Conservation (phyloP, 1,140 invertebrate genomes). For the Drosophila lowei region DNA sequence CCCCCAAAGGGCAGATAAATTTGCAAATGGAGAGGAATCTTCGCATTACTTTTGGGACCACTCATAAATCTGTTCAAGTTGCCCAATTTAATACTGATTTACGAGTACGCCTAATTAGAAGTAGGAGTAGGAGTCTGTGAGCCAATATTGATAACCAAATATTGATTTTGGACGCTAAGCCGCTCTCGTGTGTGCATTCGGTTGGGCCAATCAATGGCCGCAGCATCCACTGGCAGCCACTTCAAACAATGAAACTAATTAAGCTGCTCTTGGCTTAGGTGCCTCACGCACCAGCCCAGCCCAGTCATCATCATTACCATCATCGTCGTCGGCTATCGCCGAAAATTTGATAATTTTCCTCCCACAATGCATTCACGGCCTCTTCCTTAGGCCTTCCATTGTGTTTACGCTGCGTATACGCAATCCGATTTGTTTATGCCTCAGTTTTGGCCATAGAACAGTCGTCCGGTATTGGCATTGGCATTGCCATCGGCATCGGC, state of each 20-base stretch:
- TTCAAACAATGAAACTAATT: constrained; percentile 65
- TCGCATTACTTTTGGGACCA: constrained; percentile 1
- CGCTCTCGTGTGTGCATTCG: background rate
- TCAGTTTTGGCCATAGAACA: background rate
- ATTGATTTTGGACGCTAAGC: too few relatives aligned
- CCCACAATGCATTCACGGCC: constrained; percentile 15
- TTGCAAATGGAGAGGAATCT: constrained; percentile 22
- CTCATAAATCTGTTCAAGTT: constrained; percentile 13
- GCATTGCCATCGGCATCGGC: too few relatives aligned
- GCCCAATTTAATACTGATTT: constrained; percentile 22
- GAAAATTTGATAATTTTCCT: background rate
- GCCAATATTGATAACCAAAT: background rate
- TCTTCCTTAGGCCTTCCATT: constrained; percentile 9
- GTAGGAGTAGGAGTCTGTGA: background rate
- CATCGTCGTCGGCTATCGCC: too few relatives aligned
- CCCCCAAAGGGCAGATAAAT: constrained; percentile 34
- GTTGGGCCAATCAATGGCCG: constrained; percentile 8
- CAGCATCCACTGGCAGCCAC: constrained; percentile 3
- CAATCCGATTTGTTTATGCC: constrained; percentile 22
- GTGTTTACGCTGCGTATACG: constrained; percentile 56
- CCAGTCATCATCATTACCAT: too few relatives aligned
- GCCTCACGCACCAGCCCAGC: too few relatives aligned
- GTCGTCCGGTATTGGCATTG: background rate
- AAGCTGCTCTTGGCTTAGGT: constrained; percentile 35
- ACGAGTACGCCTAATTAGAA: constrained; percentile 13